Evolutionary conservation across 2,113 vertebrate species (phyloP).

Genomic region (Lathamus discolor): DNA sequence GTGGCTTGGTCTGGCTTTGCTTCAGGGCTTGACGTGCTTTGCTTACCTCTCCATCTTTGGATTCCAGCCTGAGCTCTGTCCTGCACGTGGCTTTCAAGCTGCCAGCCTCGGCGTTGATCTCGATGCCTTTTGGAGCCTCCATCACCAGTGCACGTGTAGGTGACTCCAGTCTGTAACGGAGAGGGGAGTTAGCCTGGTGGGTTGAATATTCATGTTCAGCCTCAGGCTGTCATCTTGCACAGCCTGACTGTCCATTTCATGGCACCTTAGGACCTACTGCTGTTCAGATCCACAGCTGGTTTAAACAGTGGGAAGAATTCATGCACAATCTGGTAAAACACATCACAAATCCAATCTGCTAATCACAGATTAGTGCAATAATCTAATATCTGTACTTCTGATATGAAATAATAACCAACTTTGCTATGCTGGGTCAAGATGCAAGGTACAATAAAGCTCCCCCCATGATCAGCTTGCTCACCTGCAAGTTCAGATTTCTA

Average conservation of each 20-base stretch:
- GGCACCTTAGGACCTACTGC: background rate
- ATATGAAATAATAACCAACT: background rate
- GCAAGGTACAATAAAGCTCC: background rate
- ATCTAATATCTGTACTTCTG: background rate
- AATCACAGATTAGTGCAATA: background rate
- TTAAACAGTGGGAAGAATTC: background rate
- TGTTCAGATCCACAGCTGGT: background rate
- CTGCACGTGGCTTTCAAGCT: conserved; percentile 94
- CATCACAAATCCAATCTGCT: background rate
- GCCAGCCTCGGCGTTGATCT: conserved; percentile 95
- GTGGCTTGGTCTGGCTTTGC: background rate
- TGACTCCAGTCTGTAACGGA: conserved; percentile 88
- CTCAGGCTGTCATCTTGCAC: background rate
- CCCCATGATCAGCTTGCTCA: background rate
- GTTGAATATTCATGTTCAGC: no score
- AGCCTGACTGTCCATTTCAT: background rate
- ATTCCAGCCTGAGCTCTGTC: conserved; percentile 94
- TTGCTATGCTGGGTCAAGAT: background rate
- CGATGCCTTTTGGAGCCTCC: conserved; percentile 95
- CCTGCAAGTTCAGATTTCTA: background rate
- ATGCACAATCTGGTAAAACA: background rate
- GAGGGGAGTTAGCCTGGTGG: background rate
- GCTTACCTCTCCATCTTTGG: conserved; percentile 95
- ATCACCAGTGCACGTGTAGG: conserved; percentile 92
- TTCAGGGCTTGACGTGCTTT: background rate